phyloP scores from a whole-genome alignment of 2,888 invertebrate species.

The Pasiphila rectangulata region DNA sequence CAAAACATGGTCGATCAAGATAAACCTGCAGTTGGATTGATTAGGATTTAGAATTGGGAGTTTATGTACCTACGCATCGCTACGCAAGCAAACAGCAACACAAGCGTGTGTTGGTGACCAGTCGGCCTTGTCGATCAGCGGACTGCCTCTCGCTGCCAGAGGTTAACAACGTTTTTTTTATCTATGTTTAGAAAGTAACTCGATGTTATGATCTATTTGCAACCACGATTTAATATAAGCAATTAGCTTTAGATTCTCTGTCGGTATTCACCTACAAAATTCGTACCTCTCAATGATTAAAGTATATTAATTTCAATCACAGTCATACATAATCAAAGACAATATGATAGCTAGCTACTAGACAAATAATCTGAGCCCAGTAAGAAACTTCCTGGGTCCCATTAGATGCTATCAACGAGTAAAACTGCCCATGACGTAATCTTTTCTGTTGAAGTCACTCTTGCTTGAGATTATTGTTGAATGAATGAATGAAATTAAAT shows the following conservation, averaged over 20 bases:
- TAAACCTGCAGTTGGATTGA: background rate
- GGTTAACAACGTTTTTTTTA: conserved; percentile 75
- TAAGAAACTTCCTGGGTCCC: conserved; percentile 32
- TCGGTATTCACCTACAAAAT: background rate
- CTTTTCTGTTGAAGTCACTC: conserved; percentile 29
- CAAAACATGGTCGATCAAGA: too few relatives aligned
- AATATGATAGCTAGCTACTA: too few relatives aligned
- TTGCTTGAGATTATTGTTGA: conserved; percentile 31
- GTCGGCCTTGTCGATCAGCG: conserved; percentile 71
- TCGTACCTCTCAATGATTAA: background rate
- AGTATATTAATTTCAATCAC: background rate
- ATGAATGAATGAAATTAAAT: too few relatives aligned
- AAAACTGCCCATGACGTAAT: conserved; percentile 31
- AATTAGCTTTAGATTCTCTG: background rate
- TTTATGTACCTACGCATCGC: conserved; percentile 15
- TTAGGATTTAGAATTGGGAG: background rate
- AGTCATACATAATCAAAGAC: background rate
- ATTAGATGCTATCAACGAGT: conserved; percentile 32
- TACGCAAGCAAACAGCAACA: conserved; percentile 22
- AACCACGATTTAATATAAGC: conserved; percentile 1
- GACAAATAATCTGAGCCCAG: conserved; percentile 29
- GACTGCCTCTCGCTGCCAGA: conserved; percentile 73
- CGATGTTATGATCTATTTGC: conserved; percentile 39
- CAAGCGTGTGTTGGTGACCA: conserved; percentile 46
- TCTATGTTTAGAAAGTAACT: conserved; percentile 78